Evolutionary conservation across 2,113 vertebrate genomes (phyloP).

Genomic region (Calyptommatus sinebrachiatus): DNA sequence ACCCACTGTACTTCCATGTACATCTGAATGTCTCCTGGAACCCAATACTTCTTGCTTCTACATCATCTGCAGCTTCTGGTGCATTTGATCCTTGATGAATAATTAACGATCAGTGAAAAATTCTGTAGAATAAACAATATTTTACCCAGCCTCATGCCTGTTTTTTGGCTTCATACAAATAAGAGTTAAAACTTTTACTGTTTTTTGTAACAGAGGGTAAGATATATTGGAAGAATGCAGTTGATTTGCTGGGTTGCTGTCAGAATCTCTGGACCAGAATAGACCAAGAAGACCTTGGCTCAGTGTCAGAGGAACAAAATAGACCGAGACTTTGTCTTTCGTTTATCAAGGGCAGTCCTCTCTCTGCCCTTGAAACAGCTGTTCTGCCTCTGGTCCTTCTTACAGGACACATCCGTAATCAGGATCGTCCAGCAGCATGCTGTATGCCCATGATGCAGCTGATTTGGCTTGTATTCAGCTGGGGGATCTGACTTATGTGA

Average conservation of each 20-base stretch:
- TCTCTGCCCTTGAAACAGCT: slow-evolving; percentile 63
- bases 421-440: not conserved
- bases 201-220: not conserved
- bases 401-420: slow-evolving; percentile 22
- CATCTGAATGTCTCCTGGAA: not conserved
- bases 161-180: not conserved
- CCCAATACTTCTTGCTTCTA: not conserved
- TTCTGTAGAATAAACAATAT: not conserved
- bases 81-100: not conserved
- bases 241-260: slow-evolving; percentile 4
- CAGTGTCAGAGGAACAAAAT: slow-evolving; percentile 58
- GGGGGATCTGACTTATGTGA: not conserved
- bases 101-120: not conserved
- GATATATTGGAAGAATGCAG: slow-evolving; percentile 25
- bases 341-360: slow-evolving; percentile 58
- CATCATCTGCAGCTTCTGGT: not conserved
- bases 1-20: not conserved
- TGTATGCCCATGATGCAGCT: not conserved
- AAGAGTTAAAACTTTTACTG: not conserved
- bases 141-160: not conserved
- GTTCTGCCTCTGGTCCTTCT: slow-evolving; percentile 47
- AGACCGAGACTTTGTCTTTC: slow-evolving; percentile 53
- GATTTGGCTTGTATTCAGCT: slow-evolving; percentile 24
- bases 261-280: slow-evolving; percentile 1
- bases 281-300: slow-evolving; percentile 54